These are phyloP conservation scores for Gonioctena quinquepunctata DNA, from an alignment of 1,140 invertebrate genomes.

Conservation along the genomic window DNA sequence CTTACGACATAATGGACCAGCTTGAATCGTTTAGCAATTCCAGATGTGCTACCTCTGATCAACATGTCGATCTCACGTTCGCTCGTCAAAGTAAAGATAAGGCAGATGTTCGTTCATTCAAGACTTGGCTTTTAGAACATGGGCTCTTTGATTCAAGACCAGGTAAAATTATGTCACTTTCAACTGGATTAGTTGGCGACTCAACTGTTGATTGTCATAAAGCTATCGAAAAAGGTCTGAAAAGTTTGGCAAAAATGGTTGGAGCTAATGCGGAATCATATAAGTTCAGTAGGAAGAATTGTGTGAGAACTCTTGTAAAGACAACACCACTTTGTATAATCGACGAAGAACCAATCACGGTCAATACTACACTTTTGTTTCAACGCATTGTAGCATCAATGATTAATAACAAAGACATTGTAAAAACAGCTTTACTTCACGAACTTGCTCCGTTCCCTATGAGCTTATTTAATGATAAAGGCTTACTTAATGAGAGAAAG, in stretches of 20 bases:
- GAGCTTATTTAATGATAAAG: conserved; percentile 7
- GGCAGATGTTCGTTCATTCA: conserved; percentile 1
- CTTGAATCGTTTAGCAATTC: conserved; percentile 31
- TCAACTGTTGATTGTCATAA: conserved; percentile 4
- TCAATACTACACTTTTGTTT: conserved; percentile 42
- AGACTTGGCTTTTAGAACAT: not conserved
- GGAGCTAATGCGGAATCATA: conserved; percentile 21
- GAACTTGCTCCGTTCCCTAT: conserved; percentile 10
- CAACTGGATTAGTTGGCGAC: conserved; percentile 9
- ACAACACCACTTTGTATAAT: conserved; percentile 25
- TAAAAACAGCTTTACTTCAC: conserved; percentile 28
- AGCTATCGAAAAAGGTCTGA: conserved; percentile 6
- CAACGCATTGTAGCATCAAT: conserved; percentile 43
- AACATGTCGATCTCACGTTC: conserved; percentile 15
- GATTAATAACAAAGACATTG: no score
- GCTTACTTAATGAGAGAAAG: conserved; percentile 18
- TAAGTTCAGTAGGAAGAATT: conserved; percentile 35
- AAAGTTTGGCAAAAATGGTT: no score
- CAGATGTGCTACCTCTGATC: conserved; percentile 14
- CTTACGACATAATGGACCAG: conserved; percentile 20
- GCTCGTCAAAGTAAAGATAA: conserved; percentile 1
- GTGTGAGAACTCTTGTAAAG: conserved; percentile 13
- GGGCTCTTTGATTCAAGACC: conserved; percentile 25
- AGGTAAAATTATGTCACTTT: conserved; percentile 13
- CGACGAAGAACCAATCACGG: no score